phyloP scores from a whole-genome alignment of 2,113 vertebrate genomes.

The Chascanopsetta lugubris region DNA sequence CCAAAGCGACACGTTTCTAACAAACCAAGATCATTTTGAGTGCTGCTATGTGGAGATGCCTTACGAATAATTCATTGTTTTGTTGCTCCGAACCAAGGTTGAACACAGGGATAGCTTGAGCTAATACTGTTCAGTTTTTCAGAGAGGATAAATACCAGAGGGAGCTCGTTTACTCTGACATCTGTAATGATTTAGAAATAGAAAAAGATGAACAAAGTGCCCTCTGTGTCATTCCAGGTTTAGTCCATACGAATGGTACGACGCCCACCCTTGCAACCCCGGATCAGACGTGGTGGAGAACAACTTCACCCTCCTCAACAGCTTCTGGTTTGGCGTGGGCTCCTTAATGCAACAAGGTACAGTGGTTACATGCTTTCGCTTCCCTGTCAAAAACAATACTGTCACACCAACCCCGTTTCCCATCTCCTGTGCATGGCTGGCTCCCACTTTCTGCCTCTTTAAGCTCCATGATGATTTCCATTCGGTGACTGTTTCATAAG shows the following conservation, averaged over 20 bases:
- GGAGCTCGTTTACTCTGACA: background rate
- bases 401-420: slow-evolving; percentile 22
- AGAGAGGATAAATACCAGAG: background rate
- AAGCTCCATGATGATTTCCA: slow-evolving; percentile 65
- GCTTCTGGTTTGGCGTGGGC: slow-evolving; percentile 99
- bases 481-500: slow-evolving; percentile 65
- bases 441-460: slow-evolving; percentile 50
- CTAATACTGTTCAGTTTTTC: background rate
- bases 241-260: slow-evolving; percentile 98
- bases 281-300: slow-evolving; percentile 96
- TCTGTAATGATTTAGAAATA: background rate
- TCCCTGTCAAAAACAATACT: slow-evolving; percentile 55
- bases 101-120: slow-evolving; percentile 15
- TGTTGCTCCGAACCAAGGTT: slow-evolving; percentile 9
- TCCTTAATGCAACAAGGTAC: slow-evolving; percentile 99
- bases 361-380: background rate
- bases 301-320: slow-evolving; percentile 98
- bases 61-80: background rate
- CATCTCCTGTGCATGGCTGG: slow-evolving; percentile 7
- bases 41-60: background rate
- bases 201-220: too few species aligned
- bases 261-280: slow-evolving; percentile 95
- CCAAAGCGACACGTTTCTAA: too few species aligned
- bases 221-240: slow-evolving; percentile 77
- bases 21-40: slow-evolving; percentile 1